Conservation (phyloP, 2,888 invertebrate genomes). For the Prosapia bicincta region DNA sequence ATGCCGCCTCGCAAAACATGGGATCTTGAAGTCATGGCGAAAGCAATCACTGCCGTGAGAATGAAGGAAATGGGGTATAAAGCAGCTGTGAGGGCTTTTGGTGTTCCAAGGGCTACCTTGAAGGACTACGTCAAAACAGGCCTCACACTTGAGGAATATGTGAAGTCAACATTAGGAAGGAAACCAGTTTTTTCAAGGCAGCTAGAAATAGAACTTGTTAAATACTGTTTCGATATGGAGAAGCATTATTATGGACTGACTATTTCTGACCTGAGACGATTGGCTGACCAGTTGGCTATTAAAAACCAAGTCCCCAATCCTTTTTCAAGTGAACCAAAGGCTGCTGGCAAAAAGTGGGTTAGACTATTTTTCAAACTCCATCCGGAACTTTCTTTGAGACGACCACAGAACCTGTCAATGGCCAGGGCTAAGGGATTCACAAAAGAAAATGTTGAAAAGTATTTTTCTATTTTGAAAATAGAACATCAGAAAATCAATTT, state of each 20-base stretch:
- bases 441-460: not conserved
- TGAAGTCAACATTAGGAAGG: not conserved
- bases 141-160: too few species aligned
- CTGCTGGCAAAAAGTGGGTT: not conserved
- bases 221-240: not conserved
- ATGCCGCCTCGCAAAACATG: not conserved
- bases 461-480: not conserved
- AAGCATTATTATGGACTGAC: not conserved
- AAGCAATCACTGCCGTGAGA: not conserved
- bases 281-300: not conserved
- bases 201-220: not conserved
- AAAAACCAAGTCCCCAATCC: not conserved
- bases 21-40: not conserved
- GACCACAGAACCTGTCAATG: not conserved
- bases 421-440: not conserved
- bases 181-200: not conserved
- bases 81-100: too few species aligned
- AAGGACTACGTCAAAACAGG: not conserved
- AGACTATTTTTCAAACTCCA: not conserved
- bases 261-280: not conserved
- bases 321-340: not conserved
- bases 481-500: not conserved
- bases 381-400: not conserved
- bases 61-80: too few species aligned
- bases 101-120: not conserved